Percentiles rank a stretch among this genome's conserved stretches.
These are phyloP conservation scores for Dolichallabes microphthalmus DNA, from an alignment of 2,113 vertebrate genomes.

Conservation along the genomic window DNA sequence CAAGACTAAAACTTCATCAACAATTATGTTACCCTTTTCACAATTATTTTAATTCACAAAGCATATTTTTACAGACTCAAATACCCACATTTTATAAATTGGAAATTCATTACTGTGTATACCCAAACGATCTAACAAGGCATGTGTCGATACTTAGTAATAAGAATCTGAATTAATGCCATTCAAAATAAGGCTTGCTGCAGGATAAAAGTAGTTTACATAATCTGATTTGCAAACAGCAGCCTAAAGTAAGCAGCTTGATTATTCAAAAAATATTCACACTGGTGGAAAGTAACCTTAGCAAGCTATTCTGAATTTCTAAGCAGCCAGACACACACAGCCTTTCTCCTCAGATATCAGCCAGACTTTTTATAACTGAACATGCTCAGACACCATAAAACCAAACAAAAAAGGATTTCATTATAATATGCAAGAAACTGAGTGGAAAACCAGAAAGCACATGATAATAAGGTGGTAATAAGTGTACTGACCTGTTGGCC, in stretches of 20 bases:
- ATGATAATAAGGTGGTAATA: background rate
- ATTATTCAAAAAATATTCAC: background rate
- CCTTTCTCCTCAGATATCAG: background rate
- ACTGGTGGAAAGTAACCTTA: background rate
- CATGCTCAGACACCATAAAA: background rate
- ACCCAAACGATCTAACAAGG: background rate
- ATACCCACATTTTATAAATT: background rate
- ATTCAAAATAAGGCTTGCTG: background rate
- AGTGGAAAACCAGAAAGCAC: background rate
- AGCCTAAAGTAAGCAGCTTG: background rate
- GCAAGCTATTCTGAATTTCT: background rate
- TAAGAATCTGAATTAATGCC: background rate
- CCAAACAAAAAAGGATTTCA: background rate
- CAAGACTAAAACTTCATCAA: background rate
- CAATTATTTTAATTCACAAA: background rate
- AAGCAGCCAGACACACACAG: too few species aligned
- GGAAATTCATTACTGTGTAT: background rate
- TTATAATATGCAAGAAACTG: background rate
- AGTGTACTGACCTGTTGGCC: conserved; percentile 74
- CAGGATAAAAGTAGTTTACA: background rate
- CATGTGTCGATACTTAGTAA: background rate
- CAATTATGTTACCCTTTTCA: background rate
- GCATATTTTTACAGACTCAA: background rate
- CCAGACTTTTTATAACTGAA: background rate
- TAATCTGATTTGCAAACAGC: conserved; percentile 17